Percentiles rank a stretch among this genome's conserved stretches.
These are phyloP conservation scores for Hylaeus volcanicus DNA, from an alignment of 1,140 invertebrate genomes.

Conservation along the genomic window DNA sequence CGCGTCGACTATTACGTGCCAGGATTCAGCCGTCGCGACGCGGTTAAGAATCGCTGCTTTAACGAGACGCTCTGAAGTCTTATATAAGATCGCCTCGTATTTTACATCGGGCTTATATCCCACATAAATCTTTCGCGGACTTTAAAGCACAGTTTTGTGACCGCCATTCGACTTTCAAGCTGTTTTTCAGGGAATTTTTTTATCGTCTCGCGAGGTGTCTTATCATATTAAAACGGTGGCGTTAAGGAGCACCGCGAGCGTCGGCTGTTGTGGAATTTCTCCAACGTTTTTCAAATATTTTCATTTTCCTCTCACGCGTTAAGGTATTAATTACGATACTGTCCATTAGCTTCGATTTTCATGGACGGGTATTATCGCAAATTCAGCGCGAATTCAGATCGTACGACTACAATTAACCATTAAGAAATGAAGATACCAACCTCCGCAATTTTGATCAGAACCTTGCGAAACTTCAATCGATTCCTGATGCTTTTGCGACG, in stretches of 20 bases:
- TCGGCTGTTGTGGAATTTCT: neutral
- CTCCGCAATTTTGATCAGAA: too few species aligned
- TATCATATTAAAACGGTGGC: too few species aligned
- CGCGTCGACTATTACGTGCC: too few species aligned
- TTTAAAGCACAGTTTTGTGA: neutral
- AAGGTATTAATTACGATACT: too few species aligned
- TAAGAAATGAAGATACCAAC: too few species aligned
- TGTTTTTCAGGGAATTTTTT: constrained; percentile 11
- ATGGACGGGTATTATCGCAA: neutral
- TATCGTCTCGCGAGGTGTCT: neutral
- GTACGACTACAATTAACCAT: too few species aligned
- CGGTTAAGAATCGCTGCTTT: neutral
- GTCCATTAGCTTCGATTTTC: too few species aligned
- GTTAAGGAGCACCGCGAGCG: neutral
- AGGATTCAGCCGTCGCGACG: too few species aligned
- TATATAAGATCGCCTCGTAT: neutral
- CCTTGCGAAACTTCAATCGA: too few species aligned
- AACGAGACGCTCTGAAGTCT: neutral
- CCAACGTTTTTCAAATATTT: neutral
- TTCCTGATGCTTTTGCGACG: too few species aligned
- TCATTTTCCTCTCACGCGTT: too few species aligned
- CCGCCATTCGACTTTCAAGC: neutral
- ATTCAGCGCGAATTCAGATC: neutral
- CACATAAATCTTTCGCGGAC: neutral
- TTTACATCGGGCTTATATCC: constrained; percentile 3